Conservation (phyloP, 2,888 invertebrate genomes). For the Ectemnius cavifrons region DNA sequence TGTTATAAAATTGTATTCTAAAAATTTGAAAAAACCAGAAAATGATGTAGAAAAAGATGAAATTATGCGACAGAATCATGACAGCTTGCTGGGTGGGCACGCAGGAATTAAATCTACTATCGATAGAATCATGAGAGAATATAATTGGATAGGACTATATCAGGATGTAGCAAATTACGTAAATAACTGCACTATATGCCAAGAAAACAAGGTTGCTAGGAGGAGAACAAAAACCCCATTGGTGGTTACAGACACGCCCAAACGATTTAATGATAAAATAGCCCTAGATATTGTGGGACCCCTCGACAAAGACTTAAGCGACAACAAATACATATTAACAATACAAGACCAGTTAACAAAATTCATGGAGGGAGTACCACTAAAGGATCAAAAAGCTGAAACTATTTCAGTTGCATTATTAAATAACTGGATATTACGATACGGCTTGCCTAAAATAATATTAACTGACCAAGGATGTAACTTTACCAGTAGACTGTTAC, state of each 20-base stretch:
- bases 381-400: not conserved
- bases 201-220: conserved; percentile 9
- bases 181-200: not conserved
- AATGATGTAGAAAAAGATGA: not conserved
- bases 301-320: not conserved
- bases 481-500: conserved; percentile 5
- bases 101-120: conserved; percentile 2
- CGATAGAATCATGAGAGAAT: not conserved
- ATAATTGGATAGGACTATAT: not conserved
- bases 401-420: not conserved
- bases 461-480: conserved; percentile 14
- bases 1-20: not conserved
- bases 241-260: conserved; percentile 4
- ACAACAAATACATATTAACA: conserved; percentile 3
- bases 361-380: not conserved
- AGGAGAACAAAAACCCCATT: not conserved
- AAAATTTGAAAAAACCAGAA: not conserved
- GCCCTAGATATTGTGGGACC: conserved; percentile 13
- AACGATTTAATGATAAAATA: conserved; percentile 7
- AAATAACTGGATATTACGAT: conserved; percentile 1
- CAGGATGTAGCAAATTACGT: conserved; percentile 7
- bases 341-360: conserved; percentile 9
- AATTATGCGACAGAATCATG: conserved; percentile 1
- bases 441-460: conserved; percentile 10
- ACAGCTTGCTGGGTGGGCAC: not conserved